These are phyloP conservation scores for Podiceps cristatus DNA, from an alignment of 2,113 vertebrate species.

Conservation along the genomic window DNA sequence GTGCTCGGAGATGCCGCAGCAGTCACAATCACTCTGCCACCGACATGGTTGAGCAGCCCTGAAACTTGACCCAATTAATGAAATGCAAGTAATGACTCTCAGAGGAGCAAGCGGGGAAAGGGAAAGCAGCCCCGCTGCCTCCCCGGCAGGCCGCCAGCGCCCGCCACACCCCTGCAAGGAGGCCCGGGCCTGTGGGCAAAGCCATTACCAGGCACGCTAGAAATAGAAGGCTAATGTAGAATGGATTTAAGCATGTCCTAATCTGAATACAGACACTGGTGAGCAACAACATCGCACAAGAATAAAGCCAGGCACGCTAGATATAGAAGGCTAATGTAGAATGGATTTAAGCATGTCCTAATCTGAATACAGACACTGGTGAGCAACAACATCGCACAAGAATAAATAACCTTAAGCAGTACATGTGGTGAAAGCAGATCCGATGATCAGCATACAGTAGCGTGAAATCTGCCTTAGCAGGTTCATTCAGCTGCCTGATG, in stretches of 20 bases:
- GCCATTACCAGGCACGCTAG: neutral
- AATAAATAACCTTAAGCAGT: neutral
- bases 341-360: neutral
- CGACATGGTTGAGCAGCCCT: neutral
- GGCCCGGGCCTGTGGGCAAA: rapidly evolving
- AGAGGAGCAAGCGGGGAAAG: neutral
- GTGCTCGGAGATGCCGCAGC: neutral
- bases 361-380: neutral
- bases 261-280: neutral
- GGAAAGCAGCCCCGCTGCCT: neutral
- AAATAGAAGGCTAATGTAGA: neutral
- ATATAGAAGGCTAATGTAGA: no score
- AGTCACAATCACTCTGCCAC: neutral
- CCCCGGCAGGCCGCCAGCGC: neutral
- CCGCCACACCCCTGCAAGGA: rapidly evolving
- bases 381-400: neutral
- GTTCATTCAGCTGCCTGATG: conserved; percentile 18
- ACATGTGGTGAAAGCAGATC: neutral
- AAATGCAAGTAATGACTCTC: neutral
- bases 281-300: neutral
- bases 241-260: neutral
- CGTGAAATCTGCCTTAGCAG: neutral
- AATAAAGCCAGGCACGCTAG: no score
- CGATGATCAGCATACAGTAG: neutral
- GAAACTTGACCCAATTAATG: neutral